Evolutionary conservation across 2,113 vertebrate genomes (phyloP).

Genomic region (Anhinga rufa): DNA sequence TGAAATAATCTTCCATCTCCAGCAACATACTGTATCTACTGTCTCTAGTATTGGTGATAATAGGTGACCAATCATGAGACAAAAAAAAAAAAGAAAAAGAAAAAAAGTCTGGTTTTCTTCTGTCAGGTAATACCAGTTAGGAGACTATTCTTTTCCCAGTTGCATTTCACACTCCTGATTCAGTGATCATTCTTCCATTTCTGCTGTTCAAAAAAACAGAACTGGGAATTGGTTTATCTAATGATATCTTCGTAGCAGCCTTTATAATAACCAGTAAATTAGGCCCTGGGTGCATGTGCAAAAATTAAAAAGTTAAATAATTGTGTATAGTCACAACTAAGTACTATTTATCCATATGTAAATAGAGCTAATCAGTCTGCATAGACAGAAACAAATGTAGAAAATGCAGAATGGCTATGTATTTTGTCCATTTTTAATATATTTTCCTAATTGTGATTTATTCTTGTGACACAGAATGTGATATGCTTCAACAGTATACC

Average conservation of each 20-base stretch:
- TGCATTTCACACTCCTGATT: neutral
- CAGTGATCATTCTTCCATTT: neutral
- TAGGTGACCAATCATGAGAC: neutral
- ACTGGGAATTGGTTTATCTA: neutral
- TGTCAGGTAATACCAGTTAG: neutral
- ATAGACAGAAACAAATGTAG: neutral
- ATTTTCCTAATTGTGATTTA: neutral
- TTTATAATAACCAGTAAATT: neutral
- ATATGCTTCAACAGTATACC: neutral
- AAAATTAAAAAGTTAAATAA: neutral
- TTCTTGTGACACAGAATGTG: neutral
- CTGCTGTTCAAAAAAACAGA: neutral
- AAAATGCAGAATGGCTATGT: neutral
- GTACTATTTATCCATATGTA: neutral
- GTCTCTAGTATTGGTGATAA: neutral
- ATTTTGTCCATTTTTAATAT: neutral
- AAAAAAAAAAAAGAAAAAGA: neutral
- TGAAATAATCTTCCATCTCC: neutral
- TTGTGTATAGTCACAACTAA: neutral
- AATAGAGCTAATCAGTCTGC: neutral
- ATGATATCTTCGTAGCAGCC: neutral
- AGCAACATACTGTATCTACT: neutral
- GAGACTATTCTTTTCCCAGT: neutral
- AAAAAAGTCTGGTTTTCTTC: neutral
- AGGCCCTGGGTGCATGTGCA: neutral